A percentile compares a stretch with the other conserved stretches of the same genome.
Conservation (phyloP, 2,797 vertebrate species). For the Molossus molossus region DNA sequence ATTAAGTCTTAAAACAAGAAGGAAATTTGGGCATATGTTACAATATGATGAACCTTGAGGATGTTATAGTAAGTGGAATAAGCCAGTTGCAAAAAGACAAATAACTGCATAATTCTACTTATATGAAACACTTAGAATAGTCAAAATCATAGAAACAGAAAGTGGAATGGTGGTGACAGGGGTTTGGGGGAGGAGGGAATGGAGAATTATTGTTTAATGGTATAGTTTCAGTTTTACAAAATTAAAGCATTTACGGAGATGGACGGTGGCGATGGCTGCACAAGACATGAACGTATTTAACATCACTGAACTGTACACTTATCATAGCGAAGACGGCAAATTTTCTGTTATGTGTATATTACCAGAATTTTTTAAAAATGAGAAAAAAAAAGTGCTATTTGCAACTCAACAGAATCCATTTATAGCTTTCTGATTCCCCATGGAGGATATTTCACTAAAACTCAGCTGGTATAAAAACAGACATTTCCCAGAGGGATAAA, state of each 20-base stretch:
- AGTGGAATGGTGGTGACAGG: not conserved
- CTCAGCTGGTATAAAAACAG: constrained; percentile 69
- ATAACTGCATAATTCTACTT: not conserved
- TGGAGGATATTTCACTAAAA: constrained; percentile 68
- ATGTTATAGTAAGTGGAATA: not conserved
- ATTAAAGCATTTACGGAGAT: not conserved
- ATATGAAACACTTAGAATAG: not conserved
- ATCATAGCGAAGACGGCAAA: not conserved
- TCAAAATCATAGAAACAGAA: not conserved
- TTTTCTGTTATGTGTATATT: constrained; percentile 51
- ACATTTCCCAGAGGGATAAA: constrained; percentile 78
- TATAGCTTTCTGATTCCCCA: constrained; percentile 67
- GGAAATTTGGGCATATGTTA: not conserved
- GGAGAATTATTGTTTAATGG: not conserved
- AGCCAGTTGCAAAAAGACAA: not conserved
- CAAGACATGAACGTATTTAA: not conserved
- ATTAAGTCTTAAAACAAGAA: constrained; percentile 5
- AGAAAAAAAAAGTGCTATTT: constrained; percentile 10
- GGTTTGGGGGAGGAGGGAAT: not conserved
- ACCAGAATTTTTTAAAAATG: not conserved
- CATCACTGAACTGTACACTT: not conserved
- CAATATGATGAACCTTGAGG: not conserved
- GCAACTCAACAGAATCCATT: constrained; percentile 30
- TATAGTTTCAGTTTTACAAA: constrained; percentile 27
- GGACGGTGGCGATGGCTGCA: not conserved